A percentile compares a stretch with the other conserved stretches of the same genome.
Evolutionary conservation across 2,888 invertebrate genomes (phyloP).

Genomic region (Globia sparganii): DNA sequence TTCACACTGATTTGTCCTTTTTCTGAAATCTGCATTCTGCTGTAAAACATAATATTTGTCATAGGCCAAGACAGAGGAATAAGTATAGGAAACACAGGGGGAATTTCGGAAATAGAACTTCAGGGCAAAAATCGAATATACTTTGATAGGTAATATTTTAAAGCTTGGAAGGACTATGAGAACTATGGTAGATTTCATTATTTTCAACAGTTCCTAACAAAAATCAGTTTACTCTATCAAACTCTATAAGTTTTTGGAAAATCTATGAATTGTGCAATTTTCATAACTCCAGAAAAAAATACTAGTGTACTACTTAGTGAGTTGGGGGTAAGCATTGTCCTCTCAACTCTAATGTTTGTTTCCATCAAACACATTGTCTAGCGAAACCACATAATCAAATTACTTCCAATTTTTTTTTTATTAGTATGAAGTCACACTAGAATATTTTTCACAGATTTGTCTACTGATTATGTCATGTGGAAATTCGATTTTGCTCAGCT

Average conservation of each 20-base stretch:
- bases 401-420: neutral
- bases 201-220: neutral
- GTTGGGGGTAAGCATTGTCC: neutral
- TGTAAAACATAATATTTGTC: conserved; percentile 57
- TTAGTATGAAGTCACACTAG: neutral
- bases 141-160: neutral
- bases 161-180: neutral
- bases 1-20: conserved; percentile 53
- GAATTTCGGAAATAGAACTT: conserved; percentile 4
- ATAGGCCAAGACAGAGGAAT: conserved; percentile 26
- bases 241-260: neutral
- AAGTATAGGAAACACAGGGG: conserved; percentile 6
- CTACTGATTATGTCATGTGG: neutral
- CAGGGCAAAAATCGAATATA: conserved; percentile 2
- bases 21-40: conserved; percentile 50
- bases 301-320: too few relatives aligned
- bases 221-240: neutral
- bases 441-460: neutral
- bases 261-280: neutral
- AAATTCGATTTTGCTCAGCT: neutral
- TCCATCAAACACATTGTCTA: neutral
- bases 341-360: neutral
- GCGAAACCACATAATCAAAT: neutral
- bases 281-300: neutral
- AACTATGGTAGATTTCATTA: neutral